Evolutionary conservation across 2,113 vertebrate genomes (phyloP).

Genomic region (Origma solitaria): DNA sequence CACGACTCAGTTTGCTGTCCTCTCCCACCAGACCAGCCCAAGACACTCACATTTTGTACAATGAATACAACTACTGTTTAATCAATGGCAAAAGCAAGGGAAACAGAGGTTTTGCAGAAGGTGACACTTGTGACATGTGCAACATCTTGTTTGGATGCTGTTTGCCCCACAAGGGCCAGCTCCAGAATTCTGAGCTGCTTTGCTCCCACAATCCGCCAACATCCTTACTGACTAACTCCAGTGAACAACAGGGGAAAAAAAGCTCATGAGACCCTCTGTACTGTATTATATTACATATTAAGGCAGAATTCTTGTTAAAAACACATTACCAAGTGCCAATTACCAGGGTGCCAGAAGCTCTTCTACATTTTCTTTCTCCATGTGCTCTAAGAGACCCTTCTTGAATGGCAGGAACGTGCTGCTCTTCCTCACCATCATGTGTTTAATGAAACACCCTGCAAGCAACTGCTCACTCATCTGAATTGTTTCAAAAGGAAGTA

Average conservation of each 20-base stretch:
- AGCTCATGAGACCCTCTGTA: fast-evolving
- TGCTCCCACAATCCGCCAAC: background rate
- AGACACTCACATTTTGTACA: background rate
- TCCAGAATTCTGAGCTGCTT: background rate
- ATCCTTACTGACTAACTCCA: background rate
- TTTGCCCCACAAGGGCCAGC: fast-evolving
- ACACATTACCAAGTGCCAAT: background rate
- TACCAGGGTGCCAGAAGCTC: background rate
- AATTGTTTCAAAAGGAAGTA: background rate
- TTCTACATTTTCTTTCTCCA: background rate
- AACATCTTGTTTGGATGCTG: background rate
- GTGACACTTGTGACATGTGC: background rate
- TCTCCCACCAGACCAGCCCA: background rate
- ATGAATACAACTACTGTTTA: background rate
- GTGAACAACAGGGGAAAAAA: background rate
- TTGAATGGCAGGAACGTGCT: background rate
- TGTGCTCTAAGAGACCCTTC: background rate
- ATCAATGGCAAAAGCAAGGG: background rate
- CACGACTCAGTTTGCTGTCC: background rate
- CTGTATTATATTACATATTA: background rate
- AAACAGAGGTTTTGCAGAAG: background rate
- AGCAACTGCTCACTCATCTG: background rate
- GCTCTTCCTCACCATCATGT: background rate
- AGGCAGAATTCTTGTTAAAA: background rate
- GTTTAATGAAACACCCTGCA: background rate